Evolutionary conservation across 1,140 invertebrate genomes (phyloP).

Genomic region (Drosophila arawakana): DNA sequence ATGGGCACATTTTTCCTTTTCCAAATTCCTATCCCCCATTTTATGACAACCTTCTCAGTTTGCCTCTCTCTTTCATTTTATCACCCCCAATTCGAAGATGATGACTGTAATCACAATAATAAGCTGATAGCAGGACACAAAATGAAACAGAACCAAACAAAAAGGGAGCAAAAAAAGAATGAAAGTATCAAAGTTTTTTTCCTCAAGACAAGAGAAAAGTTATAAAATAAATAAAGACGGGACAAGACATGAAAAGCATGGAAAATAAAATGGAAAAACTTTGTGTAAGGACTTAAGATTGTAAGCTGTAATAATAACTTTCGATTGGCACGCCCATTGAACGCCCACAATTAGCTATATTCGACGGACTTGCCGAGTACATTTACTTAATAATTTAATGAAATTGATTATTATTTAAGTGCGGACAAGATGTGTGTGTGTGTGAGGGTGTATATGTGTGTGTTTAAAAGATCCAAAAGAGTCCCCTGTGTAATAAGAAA

Average conservation of each 20-base stretch:
- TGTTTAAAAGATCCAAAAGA: slow-evolving; percentile 47
- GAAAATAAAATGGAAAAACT: slow-evolving; percentile 65
- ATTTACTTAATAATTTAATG: slow-evolving; percentile 77
- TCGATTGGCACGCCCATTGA: slow-evolving; percentile 10
- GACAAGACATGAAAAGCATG: background rate
- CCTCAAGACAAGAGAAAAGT: slow-evolving; percentile 47
- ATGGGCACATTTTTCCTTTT: slow-evolving; percentile 17
- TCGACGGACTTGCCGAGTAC: background rate
- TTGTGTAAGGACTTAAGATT: slow-evolving; percentile 48
- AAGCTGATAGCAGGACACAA: slow-evolving; percentile 25
- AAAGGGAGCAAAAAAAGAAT: slow-evolving; percentile 57
- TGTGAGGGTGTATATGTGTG: slow-evolving; percentile 9
- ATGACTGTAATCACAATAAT: slow-evolving; percentile 72
- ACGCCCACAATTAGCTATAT: slow-evolving; percentile 71
- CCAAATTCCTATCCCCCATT: slow-evolving; percentile 15
- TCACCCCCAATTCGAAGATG: slow-evolving; percentile 4
- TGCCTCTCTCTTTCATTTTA: background rate
- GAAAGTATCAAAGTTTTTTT: slow-evolving; percentile 63
- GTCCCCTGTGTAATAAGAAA: slow-evolving; percentile 50
- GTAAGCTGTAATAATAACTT: slow-evolving; percentile 58
- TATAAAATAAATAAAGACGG: slow-evolving; percentile 5
- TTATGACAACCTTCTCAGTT: background rate
- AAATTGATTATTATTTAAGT: slow-evolving; percentile 83
- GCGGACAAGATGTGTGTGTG: slow-evolving; percentile 45
- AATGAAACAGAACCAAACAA: slow-evolving; percentile 18